These are phyloP conservation scores for Pipistrellus kuhlii DNA, from an alignment of 2,797 vertebrate genomes.

Conservation along the genomic window DNA sequence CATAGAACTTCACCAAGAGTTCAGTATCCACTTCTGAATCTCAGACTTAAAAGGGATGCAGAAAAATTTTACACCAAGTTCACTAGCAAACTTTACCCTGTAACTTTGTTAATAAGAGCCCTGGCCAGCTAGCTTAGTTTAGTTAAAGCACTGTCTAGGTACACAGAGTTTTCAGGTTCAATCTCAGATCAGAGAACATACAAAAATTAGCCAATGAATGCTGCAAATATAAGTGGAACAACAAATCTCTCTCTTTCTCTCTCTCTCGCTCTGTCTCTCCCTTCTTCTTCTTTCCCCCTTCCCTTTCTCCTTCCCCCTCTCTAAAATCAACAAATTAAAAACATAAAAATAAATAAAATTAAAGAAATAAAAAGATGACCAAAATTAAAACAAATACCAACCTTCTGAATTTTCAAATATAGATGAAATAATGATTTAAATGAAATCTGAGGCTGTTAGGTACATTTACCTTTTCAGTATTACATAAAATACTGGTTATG, in stretches of 20 bases:
- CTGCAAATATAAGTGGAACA: background rate
- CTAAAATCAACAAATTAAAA: background rate
- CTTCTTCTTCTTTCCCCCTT: no score
- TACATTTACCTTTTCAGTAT: background rate
- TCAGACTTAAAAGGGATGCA: background rate
- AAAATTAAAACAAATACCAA: background rate
- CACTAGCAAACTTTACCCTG: background rate
- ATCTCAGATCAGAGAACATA: background rate
- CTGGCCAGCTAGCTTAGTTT: background rate
- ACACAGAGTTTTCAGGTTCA: background rate
- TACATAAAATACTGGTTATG: background rate
- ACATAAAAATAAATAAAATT: background rate
- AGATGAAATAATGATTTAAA: conserved; percentile 30
- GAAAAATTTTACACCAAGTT: background rate
- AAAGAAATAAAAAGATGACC: background rate
- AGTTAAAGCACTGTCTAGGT: background rate
- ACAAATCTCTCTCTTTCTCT: background rate
- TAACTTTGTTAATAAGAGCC: background rate
- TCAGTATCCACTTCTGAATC: background rate
- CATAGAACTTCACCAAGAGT: background rate
- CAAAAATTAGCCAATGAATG: background rate
- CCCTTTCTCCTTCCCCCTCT: background rate
- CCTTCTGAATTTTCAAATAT: background rate
- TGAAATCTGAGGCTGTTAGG: background rate
- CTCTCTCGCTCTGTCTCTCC: no score